Base-by-base conservation (phyloP, 2,888 invertebrate species). In the Melangyna quadrimaculata region DNA sequence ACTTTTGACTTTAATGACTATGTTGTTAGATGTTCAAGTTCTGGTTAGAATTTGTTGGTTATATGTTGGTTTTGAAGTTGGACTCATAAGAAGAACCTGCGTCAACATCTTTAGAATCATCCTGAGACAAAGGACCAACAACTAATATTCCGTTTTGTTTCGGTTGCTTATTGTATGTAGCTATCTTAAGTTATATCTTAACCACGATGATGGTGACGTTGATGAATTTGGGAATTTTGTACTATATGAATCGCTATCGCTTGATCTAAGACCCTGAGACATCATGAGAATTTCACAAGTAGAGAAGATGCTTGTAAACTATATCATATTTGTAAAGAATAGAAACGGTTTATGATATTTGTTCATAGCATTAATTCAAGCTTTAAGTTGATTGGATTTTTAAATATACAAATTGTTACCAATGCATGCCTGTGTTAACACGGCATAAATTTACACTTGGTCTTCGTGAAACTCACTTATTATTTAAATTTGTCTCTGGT, bases 191-290 rank as follows among this genome's bases (percentile, higher is more conserved):
- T n/a, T 69, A 12, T 27, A 63, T 65, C 35, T 45, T 8, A 29
- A 29, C 43, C 45, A 61, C 12, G 59, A 43, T n/a, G 72, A 72
- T 32, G 43, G 27, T 57, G 78, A 74, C 29, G 79, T 70, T 74
- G 84, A 84, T 84, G 70, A 84, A 80, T 84, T 83, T 84, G 17
- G 37, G 57, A 70, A n/a, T 19, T 69, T 61, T 51, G 5, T 40
- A 7, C 35, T 37, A 32, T 37, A 40, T 61, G 57, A 35, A 63
- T 27, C 3, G 5, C 63, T 8, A 40, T 40, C 24, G 24, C 40
- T 61, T 45, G 24, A 65, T 43, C 4, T 12, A 19, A 19, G 19
- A 22, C 12, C 14, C n/a, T n/a, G n/a, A 17, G 3, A 4, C 2
- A 0, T 1, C n/a, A 35, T 48, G 7, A 1, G 67, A 67, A 67